These are phyloP conservation scores for Hyperoplus lanceolatus DNA, from an alignment of 2,797 vertebrate species.

Conservation along the genomic window DNA sequence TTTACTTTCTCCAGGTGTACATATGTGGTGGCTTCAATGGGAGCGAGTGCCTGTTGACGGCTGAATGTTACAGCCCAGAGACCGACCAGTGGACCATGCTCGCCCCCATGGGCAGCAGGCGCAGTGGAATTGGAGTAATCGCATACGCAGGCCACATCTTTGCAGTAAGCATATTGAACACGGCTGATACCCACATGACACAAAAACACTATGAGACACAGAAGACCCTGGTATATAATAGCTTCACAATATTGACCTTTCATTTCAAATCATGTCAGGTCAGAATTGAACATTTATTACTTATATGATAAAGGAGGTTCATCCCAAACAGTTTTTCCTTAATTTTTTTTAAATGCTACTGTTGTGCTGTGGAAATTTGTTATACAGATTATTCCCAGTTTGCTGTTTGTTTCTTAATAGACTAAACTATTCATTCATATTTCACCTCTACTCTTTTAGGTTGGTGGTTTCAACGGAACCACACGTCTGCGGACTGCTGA, in stretches of 20 bases:
- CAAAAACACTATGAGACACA: not conserved
- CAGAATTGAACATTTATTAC: not conserved
- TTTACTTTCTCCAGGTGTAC: conserved; percentile 57
- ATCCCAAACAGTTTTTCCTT: not conserved
- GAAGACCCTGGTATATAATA: not conserved
- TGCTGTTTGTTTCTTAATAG: not conserved
- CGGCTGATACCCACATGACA: not conserved
- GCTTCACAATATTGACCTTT: not conserved
- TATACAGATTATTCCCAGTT: not conserved
- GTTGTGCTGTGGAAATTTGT: not conserved
- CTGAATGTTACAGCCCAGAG: conserved; percentile 85
- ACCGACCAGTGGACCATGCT: conserved; percentile 89
- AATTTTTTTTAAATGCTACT: no score
- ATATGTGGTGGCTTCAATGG: conserved; percentile 88
- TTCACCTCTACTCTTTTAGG: conserved; percentile 69
- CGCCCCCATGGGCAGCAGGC: conserved; percentile 79
- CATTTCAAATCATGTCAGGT: not conserved
- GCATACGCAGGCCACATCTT: conserved; percentile 43
- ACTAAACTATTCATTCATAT: not conserved
- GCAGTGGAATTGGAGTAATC: conserved; percentile 74
- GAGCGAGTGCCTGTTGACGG: conserved; percentile 81
- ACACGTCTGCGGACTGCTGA: conserved; percentile 84
- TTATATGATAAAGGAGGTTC: not conserved
- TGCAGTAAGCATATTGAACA: conserved; percentile 47
- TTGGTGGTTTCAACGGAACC: conserved; percentile 88